A percentile compares a stretch with the other conserved stretches of the same genome.
These are phyloP conservation scores for Arctia plantaginis DNA, from an alignment of 2,888 invertebrate species.

Conservation along the genomic window DNA sequence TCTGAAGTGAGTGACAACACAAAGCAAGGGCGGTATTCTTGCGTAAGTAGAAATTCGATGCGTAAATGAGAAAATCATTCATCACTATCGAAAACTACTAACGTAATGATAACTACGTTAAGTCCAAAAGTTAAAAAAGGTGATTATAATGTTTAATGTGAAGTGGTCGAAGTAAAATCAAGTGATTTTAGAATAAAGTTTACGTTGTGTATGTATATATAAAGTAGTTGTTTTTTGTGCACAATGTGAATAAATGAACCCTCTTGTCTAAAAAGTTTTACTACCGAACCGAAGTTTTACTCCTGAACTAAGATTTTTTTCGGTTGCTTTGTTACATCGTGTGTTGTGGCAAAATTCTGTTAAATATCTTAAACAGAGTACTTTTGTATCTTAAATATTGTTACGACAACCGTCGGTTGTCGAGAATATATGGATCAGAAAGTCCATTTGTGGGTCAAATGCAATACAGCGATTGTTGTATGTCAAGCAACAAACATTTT, in stretches of 20 bases:
- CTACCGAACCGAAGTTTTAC: background rate
- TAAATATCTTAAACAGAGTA: background rate
- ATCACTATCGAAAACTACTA: background rate
- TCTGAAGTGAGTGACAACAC: too few relatives aligned
- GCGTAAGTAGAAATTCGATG: background rate
- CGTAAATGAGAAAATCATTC: background rate
- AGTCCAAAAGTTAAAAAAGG: too few relatives aligned
- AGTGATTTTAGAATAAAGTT: background rate
- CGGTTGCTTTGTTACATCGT: background rate
- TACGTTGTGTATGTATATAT: background rate
- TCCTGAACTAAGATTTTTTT: background rate
- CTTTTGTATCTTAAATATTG: too few relatives aligned
- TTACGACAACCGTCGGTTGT: too few relatives aligned
- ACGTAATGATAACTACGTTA: background rate
- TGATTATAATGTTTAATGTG: background rate
- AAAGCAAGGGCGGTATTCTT: background rate
- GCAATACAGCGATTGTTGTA: too few relatives aligned
- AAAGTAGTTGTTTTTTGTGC: background rate
- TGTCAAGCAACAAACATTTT: too few relatives aligned
- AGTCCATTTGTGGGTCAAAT: too few relatives aligned
- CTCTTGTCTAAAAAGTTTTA: background rate
- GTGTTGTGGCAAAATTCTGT: background rate
- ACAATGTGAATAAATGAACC: background rate
- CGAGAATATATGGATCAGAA: too few relatives aligned
- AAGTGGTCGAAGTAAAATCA: background rate